Conservation (phyloP, 2,888 invertebrate species). For the Drymonia ruficornis region DNA sequence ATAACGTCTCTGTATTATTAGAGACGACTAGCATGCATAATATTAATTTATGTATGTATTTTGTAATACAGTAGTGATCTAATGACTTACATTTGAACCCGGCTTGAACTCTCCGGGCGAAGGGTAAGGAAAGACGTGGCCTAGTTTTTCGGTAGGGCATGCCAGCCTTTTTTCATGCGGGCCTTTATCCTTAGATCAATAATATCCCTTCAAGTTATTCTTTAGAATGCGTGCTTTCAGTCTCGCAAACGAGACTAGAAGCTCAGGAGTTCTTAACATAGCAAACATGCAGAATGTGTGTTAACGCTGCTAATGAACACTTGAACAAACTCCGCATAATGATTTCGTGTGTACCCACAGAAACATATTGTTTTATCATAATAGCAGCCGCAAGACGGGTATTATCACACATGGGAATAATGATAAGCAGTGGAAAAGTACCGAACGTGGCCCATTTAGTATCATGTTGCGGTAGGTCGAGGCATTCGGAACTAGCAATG, state of each 20-base stretch:
- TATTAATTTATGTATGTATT: slow-evolving; percentile 35
- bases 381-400: slow-evolving; percentile 22
- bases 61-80: slow-evolving; percentile 47
- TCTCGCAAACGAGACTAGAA: not conserved
- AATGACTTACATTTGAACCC: slow-evolving; percentile 55
- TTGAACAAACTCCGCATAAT: slow-evolving; percentile 39
- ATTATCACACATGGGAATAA: slow-evolving; percentile 31
- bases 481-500: slow-evolving; percentile 34
- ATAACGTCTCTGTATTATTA: slow-evolving; percentile 9
- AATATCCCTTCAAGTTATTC: slow-evolving; percentile 18
- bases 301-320: slow-evolving; percentile 17
- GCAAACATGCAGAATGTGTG: slow-evolving; percentile 5
- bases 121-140: slow-evolving; percentile 50
- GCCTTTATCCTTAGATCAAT: slow-evolving; percentile 40
- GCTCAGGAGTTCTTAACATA: not conserved
- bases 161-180: slow-evolving; percentile 19
- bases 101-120: slow-evolving; percentile 48
- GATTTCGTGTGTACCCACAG: slow-evolving; percentile 27
- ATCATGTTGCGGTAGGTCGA: slow-evolving; percentile 68
- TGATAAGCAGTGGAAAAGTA: slow-evolving; percentile 66
- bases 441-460: slow-evolving; percentile 38
- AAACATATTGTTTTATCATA: slow-evolving; percentile 25
- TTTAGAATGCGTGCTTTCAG: slow-evolving; percentile 3
- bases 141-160: slow-evolving; percentile 44
- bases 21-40: slow-evolving; percentile 18